Base-by-base conservation (phyloP, 2,797 vertebrate genomes). In the Miichthys miiuy region DNA sequence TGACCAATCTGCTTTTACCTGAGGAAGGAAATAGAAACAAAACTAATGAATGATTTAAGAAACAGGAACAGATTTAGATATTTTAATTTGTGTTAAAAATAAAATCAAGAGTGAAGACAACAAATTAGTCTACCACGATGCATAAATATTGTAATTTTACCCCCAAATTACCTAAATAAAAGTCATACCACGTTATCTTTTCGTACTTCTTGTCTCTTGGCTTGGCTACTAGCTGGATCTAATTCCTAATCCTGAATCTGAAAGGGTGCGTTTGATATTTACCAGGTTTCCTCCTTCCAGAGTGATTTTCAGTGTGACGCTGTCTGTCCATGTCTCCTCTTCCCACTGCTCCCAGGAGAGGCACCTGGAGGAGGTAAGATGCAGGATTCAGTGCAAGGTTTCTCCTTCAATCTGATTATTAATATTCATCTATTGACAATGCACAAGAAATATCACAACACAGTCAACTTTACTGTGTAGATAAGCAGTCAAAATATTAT, bases 341-440 rank as follows among this genome's bases (percentile, higher is more conserved):
- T 95, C 94, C 92, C 93, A 92, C 70, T 90, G 88, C 83, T 96
- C 96, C 96, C 95, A 96, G 0, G 92, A 93, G 75, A 96, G 76
- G 63, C 94, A 96, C 72, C 96, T 96, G 72, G 6, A 66, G 44
- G 54, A 17, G 13, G 76, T 7, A 56, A 42, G 12, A 52, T 2
- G 9, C 1, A 14, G 2, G 12, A 12, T 20, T 21, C 8, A 27
- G 3, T 34, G 10, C 61, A 9, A 73, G 4, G 3, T 30, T 16
- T 21, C n/a, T 61, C 16, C 18, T 12, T 18, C 5, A n/a, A 50
- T 18, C 18, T 4, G 16, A 21, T 7, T 5, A 12, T 3, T 69
- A 16, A 48, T 5, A n/a, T 46, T 13, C n/a, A 47, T 11, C 41
- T 1, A 7, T 16, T 13, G 9, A 52, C 25, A 27, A 27, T 34